phyloP scores from a whole-genome alignment of 2,888 invertebrate genomes.

The Patella caerulea region DNA sequence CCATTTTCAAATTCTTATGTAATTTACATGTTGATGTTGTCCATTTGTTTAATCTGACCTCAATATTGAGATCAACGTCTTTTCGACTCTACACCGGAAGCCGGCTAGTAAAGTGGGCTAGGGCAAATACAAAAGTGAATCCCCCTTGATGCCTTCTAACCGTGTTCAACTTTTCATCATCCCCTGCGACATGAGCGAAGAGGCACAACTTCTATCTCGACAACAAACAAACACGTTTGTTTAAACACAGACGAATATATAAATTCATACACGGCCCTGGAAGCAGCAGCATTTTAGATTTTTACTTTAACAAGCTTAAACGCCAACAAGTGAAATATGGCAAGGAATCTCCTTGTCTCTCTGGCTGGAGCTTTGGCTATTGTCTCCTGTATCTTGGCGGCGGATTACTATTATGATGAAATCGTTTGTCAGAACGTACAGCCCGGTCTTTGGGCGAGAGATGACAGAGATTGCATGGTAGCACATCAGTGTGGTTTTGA shows the following conservation, averaged over 20 bases:
- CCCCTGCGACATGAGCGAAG: slow-evolving; percentile 15
- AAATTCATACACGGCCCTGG: slow-evolving; percentile 2
- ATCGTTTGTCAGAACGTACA: slow-evolving; percentile 25
- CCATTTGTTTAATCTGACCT: slow-evolving; percentile 12
- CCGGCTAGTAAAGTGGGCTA: slow-evolving; percentile 18
- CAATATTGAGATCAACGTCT: not conserved
- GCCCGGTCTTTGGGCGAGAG: slow-evolving; percentile 41
- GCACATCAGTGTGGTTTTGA: slow-evolving; percentile 51
- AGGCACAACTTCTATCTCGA: not conserved
- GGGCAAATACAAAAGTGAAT: slow-evolving; percentile 17
- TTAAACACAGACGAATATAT: slow-evolving; percentile 14
- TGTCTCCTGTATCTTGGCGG: slow-evolving; percentile 15
- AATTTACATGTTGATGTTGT: not conserved
- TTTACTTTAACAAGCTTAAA: not conserved
- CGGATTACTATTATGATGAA: slow-evolving; percentile 21
- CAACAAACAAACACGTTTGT: slow-evolving; percentile 11
- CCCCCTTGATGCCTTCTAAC: slow-evolving; percentile 9
- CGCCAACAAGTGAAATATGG: not conserved
- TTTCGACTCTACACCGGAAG: slow-evolving; percentile 16
- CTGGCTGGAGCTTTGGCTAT: slow-evolving; percentile 6
- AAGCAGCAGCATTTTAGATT: slow-evolving; percentile 4
- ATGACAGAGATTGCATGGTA: slow-evolving; percentile 43
- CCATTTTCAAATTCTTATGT: not conserved
- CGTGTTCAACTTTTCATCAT: slow-evolving; percentile 16
- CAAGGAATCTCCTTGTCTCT: slow-evolving; percentile 2